Evolutionary conservation across 2,888 invertebrate species (phyloP), one percentile per base, ranked within the genome.

Genomic region (Malacosoma neustria): DNA sequence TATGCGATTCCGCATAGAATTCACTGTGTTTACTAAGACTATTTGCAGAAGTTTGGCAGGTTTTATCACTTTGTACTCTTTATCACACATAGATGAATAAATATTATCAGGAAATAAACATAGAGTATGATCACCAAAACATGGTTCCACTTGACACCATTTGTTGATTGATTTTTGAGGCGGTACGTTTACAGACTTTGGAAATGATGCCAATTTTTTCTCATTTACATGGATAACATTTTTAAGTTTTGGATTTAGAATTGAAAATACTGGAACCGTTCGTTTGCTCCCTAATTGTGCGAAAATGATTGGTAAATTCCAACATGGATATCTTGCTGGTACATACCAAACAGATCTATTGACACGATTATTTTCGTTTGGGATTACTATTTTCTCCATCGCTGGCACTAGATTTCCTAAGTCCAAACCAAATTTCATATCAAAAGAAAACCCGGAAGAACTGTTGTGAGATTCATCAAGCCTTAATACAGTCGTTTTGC

Each of bases 61-160:
- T 15, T 42, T 46, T 1, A 36, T 36, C 2, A 82, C 72, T 38
- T 14, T 47, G 40, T 79, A 82, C 2, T 43, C 46, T 5, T 39
- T 40, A 7, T 57, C 57, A 46, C 84, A 85, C 44, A 77, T 51
- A 36, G 49, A 54, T n/a, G 80, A 68, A 39, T 60, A 41, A 1
- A 9, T 36, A 29, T 54, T 52, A 4, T 54, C 48, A 12, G 67
- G 40, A 39, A 76, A 85, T 4, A 80, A 48, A 46, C 84, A 85
- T n/a, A 82, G 64, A 1, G 75, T 80, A 45, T 85, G 82, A 48
- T 85, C 84, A 4, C 73, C 81, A 42, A 66, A 84, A 39, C 84
- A 85, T 6, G 84, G 84, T 31, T 62, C 54, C 6, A 55, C 56
- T 22, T 53, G 56, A 51, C 84, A 85, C 84, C 84, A 85, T 46